Evolutionary conservation across 30 jellyfish, hydroid and myxozoan genomes (phyloP).

Genomic region (Mastigias papua): DNA sequence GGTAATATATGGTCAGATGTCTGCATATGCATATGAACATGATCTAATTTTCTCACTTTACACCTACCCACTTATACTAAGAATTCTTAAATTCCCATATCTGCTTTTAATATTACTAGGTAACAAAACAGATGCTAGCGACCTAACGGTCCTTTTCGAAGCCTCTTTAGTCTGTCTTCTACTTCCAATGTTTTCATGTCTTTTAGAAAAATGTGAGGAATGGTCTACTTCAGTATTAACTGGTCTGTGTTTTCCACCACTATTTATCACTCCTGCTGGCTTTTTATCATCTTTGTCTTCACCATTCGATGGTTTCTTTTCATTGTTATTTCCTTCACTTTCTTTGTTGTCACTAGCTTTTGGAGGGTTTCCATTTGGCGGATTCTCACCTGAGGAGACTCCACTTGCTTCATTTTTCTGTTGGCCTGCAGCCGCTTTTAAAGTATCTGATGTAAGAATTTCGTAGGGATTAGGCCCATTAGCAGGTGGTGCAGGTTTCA

Average conservation of each 20-base stretch:
- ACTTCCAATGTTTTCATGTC: background rate
- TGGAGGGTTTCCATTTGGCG: constrained; percentile 2
- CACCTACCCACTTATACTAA: background rate
- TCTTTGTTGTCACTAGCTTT: constrained; percentile 43
- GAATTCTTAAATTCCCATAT: background rate
- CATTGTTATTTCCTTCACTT: constrained; percentile 39
- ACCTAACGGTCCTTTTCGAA: constrained; percentile 1
- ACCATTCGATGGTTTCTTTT: background rate
- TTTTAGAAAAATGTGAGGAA: constrained; percentile 49
- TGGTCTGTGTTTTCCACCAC: constrained; percentile 50
- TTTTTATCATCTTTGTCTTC: constrained; percentile 6
- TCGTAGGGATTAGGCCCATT: constrained; percentile 89
- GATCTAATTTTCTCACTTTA: no score
- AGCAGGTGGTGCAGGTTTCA: constrained; percentile 85
- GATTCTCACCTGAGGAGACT: constrained; percentile 57
- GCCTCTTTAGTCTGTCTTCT: background rate
- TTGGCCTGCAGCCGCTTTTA: constrained; percentile 64
- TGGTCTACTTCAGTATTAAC: constrained; percentile 68
- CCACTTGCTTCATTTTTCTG: constrained; percentile 42
- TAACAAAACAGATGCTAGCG: background rate
- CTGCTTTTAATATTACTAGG: constrained; percentile 7
- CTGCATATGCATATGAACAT: no score
- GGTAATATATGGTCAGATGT: no score
- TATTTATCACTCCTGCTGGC: constrained; percentile 9
- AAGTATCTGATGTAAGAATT: constrained; percentile 70